Conservation (phyloP, 2,888 invertebrate genomes). For the Phasia obesa region DNA sequence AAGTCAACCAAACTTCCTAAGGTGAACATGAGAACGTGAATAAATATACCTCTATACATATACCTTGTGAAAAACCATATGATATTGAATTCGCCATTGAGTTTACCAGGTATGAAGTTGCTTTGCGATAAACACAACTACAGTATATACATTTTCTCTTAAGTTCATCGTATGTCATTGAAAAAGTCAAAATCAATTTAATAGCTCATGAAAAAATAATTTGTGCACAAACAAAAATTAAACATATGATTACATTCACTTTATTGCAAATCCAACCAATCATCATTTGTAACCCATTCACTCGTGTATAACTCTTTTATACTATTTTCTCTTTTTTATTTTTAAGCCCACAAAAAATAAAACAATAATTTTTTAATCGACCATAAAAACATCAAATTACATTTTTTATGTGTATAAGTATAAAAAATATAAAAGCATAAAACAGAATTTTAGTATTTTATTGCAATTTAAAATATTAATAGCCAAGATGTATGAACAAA, state of each 20-base stretch:
- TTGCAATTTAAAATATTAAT: conserved; percentile 79
- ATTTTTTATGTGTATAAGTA: conserved; percentile 72
- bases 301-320: conserved; percentile 7
- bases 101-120: too few species aligned
- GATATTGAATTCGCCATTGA: too few species aligned
- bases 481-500: conserved; percentile 63
- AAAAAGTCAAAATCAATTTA: neutral
- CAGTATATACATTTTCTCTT: too few species aligned
- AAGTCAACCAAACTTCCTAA: too few species aligned
- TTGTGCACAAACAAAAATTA: conserved; percentile 13
- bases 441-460: conserved; percentile 76
- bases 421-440: conserved; percentile 54
- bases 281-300: conserved; percentile 49
- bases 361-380: conserved; percentile 75
- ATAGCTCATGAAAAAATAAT: conserved; percentile 13
- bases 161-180: too few species aligned
- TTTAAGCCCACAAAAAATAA: conserved; percentile 57
- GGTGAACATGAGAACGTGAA: too few species aligned
- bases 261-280: conserved; percentile 54
- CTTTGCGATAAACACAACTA: too few species aligned
- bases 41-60: too few species aligned
- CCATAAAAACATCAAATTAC: conserved; percentile 78
- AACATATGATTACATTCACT: conserved; percentile 48
- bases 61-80: too few species aligned
- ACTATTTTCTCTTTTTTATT: neutral